Conservation (phyloP, 1,140 invertebrate species). For the Drosophila nigromelanica region DNA sequence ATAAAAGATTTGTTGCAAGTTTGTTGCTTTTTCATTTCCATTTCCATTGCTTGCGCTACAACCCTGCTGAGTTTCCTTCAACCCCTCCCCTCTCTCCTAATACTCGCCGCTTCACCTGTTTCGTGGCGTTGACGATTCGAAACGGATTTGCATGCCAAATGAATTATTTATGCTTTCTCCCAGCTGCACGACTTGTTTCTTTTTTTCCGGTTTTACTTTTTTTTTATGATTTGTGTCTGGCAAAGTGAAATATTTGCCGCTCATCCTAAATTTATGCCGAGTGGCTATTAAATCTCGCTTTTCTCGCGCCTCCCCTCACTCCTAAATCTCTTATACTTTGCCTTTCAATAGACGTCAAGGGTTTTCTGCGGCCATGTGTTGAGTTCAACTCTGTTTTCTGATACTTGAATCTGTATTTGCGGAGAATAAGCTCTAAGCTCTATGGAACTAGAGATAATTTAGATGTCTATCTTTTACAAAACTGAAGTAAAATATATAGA, state of each 20-base stretch:
- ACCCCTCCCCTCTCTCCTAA: not conserved
- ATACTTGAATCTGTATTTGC: not conserved
- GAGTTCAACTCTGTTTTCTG: not conserved
- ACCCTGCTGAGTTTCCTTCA: not conserved
- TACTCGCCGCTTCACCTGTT: slow-evolving; percentile 44
- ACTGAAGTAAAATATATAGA: too few relatives aligned
- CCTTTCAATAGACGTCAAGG: slow-evolving; percentile 8
- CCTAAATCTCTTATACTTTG: slow-evolving; percentile 15
- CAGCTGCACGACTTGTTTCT: slow-evolving; percentile 9
- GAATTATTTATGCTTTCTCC: slow-evolving; percentile 74
- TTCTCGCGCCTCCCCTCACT: slow-evolving; percentile 48
- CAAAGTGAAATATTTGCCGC: slow-evolving; percentile 71
- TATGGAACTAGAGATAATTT: too few relatives aligned
- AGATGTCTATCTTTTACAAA: too few relatives aligned
- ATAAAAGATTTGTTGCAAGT: slow-evolving; percentile 56
- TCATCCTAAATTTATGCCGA: slow-evolving; percentile 81
- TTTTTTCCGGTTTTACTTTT: slow-evolving; percentile 36
- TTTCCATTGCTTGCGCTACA: slow-evolving; percentile 24
- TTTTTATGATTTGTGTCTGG: slow-evolving; percentile 39
- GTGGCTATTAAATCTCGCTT: slow-evolving; percentile 76
- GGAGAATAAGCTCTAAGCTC: not conserved
- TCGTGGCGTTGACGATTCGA: slow-evolving; percentile 75
- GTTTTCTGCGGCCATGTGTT: not conserved
- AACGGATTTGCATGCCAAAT: slow-evolving; percentile 80
- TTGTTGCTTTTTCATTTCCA: slow-evolving; percentile 58